phyloP scores from a whole-genome alignment of 2,113 vertebrate genomes.

The Passer domesticus region DNA sequence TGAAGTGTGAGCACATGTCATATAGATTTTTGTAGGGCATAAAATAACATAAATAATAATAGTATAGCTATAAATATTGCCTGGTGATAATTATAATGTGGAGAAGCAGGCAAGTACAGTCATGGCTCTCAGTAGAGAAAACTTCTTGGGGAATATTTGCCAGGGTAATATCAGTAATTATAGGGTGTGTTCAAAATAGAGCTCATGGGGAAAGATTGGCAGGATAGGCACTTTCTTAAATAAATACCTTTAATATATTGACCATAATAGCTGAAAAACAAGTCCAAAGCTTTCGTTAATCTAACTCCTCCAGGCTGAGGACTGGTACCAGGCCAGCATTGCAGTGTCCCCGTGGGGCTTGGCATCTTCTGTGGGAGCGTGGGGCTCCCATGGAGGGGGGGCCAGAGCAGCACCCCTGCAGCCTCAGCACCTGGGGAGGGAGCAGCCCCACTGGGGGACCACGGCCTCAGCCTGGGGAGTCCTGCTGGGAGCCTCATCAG shows the following conservation, averaged over 20 bases:
- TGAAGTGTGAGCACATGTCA: slow-evolving; percentile 7
- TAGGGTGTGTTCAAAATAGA: slow-evolving; percentile 57
- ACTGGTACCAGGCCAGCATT: neutral
- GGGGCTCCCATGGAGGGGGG: rapidly evolving
- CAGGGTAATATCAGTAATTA: slow-evolving; percentile 63
- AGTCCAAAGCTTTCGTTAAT: slow-evolving; percentile 11
- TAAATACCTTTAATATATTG: slow-evolving; percentile 53
- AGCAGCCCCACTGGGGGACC: rapidly evolving
- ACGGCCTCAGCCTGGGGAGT: rapidly evolving
- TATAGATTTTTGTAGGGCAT: slow-evolving; percentile 25
- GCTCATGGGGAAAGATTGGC: slow-evolving; percentile 61
- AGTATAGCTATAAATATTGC: slow-evolving; percentile 60
- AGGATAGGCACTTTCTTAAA: slow-evolving; percentile 65
- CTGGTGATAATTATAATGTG: slow-evolving; percentile 56
- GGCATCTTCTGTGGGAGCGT: rapidly evolving
- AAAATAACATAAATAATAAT: slow-evolving; percentile 55
- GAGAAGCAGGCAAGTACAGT: slow-evolving; percentile 54
- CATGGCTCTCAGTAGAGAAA: slow-evolving; percentile 50
- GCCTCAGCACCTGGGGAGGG: neutral
- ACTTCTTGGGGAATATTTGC: slow-evolving; percentile 47
- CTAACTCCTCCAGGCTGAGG: neutral
- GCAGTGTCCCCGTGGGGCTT: neutral
- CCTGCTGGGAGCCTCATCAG: rapidly evolving
- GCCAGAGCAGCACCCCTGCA: rapidly evolving
- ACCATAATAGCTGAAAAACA: slow-evolving; percentile 34